These are phyloP conservation scores for Acanthosepion pharaonis DNA, from an alignment of 2,888 invertebrate genomes.

Conservation along the genomic window DNA sequence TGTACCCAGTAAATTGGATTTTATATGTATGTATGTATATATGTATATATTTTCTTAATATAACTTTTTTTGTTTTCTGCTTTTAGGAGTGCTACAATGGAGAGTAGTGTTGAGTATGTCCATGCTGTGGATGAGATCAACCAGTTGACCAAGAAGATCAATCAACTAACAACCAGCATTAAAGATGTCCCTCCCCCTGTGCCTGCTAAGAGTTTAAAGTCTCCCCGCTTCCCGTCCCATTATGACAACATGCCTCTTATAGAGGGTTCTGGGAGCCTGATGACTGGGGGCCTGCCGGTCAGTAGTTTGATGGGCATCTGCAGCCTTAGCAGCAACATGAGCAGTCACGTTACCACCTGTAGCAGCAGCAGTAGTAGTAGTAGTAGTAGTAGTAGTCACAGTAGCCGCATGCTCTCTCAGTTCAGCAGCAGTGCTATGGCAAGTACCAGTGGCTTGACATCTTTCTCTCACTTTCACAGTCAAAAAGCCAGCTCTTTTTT, in stretches of 20 bases:
- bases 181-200: conserved; percentile 77
- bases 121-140: conserved; percentile 46
- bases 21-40: too few relatives aligned
- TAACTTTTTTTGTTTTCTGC: not conserved
- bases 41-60: not conserved
- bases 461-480: conserved; percentile 60
- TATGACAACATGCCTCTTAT: conserved; percentile 81
- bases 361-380: conserved; percentile 44
- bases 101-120: conserved; percentile 36
- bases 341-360: conserved; percentile 36
- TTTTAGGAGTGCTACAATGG: conserved; percentile 46
- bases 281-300: conserved; percentile 51
- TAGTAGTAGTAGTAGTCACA: conserved; percentile 24
- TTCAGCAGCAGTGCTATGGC: conserved; percentile 25
- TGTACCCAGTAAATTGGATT: too few relatives aligned
- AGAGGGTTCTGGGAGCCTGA: conserved; percentile 48
- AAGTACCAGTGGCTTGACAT: conserved; percentile 56
- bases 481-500: conserved; percentile 60
- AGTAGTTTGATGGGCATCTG: conserved; percentile 24
- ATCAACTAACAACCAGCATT: conserved; percentile 66
- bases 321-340: not conserved
- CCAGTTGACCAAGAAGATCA: conserved; percentile 60
- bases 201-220: conserved; percentile 79
- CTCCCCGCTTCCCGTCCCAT: conserved; percentile 80
- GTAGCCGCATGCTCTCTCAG: not conserved